Evolutionary conservation across 2,888 invertebrate species (phyloP).

Genomic region (Epicampocera succincta): DNA sequence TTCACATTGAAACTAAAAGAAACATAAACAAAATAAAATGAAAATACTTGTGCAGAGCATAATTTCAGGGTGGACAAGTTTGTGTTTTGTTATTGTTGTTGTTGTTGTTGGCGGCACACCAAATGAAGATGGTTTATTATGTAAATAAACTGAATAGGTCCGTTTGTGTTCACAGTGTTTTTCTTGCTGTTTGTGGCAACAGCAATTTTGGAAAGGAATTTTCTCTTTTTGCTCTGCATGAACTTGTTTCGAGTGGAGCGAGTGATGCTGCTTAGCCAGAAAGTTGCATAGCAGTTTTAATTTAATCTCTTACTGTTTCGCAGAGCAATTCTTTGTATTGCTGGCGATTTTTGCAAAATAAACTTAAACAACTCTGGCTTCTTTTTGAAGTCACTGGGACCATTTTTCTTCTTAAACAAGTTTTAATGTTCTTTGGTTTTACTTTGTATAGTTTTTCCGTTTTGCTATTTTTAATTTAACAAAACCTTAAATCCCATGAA

Average conservation of each 20-base stretch:
- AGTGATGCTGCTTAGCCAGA: neutral
- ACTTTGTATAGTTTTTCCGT: constrained; percentile 1
- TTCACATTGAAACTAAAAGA: neutral
- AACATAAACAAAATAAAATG: neutral
- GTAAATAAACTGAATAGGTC: constrained; percentile 18
- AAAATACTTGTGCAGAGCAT: constrained; percentile 1
- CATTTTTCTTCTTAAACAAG: neutral
- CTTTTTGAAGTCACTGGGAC: neutral
- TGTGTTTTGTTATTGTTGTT: neutral
- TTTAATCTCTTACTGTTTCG: constrained; percentile 40
- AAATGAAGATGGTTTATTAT: neutral
- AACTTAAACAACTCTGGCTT: constrained; percentile 10
- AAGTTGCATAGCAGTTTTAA: constrained; percentile 4
- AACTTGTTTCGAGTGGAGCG: neutral
- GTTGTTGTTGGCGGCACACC: constrained; percentile 1
- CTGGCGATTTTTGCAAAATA: neutral
- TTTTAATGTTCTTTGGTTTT: constrained; percentile 38
- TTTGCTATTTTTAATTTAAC: constrained; percentile 12
- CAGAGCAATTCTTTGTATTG: neutral
- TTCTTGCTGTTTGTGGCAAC: constrained; percentile 21
- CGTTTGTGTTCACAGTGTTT: neutral
- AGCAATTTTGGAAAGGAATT: constrained; percentile 4
- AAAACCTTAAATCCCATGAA: neutral
- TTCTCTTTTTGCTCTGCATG: neutral
- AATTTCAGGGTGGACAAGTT: constrained; percentile 24